These are phyloP conservation scores for Chitala chitala DNA, from an alignment of 2,113 vertebrate genomes.

Conservation along the genomic window DNA sequence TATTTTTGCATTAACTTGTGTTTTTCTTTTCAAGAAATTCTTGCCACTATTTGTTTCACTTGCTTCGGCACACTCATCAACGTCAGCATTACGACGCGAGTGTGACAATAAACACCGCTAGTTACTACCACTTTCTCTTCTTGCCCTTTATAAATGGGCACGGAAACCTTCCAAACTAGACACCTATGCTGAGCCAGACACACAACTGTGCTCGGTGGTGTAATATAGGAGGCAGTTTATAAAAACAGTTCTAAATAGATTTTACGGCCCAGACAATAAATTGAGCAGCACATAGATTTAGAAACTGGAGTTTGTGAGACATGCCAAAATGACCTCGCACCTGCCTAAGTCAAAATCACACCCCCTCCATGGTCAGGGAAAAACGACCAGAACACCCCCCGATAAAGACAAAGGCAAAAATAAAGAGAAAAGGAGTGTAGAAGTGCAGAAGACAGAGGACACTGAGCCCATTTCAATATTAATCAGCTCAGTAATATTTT, in stretches of 20 bases:
- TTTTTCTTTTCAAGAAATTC: too few species aligned
- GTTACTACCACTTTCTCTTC: not conserved
- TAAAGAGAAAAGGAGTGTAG: not conserved
- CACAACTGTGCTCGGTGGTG: not conserved
- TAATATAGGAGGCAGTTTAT: not conserved
- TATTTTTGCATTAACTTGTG: too few species aligned
- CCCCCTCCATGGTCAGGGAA: not conserved
- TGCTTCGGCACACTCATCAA: not conserved
- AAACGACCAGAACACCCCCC: not conserved
- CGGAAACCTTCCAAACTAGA: not conserved
- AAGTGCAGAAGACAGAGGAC: not conserved
- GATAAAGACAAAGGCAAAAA: not conserved
- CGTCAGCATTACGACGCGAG: not conserved
- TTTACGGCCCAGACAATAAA: not conserved
- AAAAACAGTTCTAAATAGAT: not conserved
- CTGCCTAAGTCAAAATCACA: not conserved
- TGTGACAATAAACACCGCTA: not conserved
- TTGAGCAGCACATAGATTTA: not conserved
- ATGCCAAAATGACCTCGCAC: not conserved
- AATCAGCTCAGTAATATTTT: conserved; percentile 78
- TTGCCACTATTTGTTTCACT: too few species aligned
- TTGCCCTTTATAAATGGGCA: not conserved
- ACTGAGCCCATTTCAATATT: conserved; percentile 68
- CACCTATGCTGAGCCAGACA: not conserved
- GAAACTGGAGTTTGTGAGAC: not conserved